Evolutionary conservation across 2,797 vertebrate species (phyloP).

Genomic region (Amphiprion clarkii): DNA sequence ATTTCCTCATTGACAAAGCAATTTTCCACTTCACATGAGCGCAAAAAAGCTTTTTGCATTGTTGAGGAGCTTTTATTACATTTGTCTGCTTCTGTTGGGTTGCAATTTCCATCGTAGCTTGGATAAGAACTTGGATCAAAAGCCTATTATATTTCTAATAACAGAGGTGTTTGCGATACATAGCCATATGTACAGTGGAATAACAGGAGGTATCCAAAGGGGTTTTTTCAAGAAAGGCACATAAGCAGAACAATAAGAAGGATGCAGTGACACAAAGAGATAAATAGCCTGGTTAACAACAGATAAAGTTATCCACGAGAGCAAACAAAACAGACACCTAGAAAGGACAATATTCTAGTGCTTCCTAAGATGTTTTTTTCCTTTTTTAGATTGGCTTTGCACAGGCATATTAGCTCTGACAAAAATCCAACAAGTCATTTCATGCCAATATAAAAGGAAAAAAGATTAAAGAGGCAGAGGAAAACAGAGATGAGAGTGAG

Average conservation of each 20-base stretch:
- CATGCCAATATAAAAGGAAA: slow-evolving; percentile 48
- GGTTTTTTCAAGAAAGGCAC: not conserved
- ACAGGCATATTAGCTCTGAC: slow-evolving; percentile 8
- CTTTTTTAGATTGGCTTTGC: slow-evolving; percentile 2
- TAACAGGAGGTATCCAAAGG: not conserved
- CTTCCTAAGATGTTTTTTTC: slow-evolving; percentile 2
- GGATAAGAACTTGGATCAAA: slow-evolving; percentile 12
- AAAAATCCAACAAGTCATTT: slow-evolving; percentile 46
- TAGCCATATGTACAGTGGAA: not conserved
- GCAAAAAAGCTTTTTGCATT: slow-evolving; percentile 24
- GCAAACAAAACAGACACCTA: not conserved
- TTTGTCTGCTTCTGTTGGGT: slow-evolving; percentile 10
- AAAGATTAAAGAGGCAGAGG: slow-evolving; percentile 38
- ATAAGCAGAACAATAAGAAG: not conserved
- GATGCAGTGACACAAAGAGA: slow-evolving; percentile 4
- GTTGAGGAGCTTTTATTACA: slow-evolving; percentile 30
- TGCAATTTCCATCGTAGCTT: slow-evolving; percentile 15
- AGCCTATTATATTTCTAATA: slow-evolving; percentile 6
- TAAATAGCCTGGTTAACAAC: not conserved
- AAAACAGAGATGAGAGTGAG: slow-evolving; percentile 40
- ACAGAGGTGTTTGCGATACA: not conserved
- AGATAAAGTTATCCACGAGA: not conserved
- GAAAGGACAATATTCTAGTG: not conserved
- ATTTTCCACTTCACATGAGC: slow-evolving; percentile 42
- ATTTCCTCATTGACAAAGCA: slow-evolving; percentile 15